phyloP scores from a whole-genome alignment of 2,888 invertebrate species.

The Torymus texanus region DNA sequence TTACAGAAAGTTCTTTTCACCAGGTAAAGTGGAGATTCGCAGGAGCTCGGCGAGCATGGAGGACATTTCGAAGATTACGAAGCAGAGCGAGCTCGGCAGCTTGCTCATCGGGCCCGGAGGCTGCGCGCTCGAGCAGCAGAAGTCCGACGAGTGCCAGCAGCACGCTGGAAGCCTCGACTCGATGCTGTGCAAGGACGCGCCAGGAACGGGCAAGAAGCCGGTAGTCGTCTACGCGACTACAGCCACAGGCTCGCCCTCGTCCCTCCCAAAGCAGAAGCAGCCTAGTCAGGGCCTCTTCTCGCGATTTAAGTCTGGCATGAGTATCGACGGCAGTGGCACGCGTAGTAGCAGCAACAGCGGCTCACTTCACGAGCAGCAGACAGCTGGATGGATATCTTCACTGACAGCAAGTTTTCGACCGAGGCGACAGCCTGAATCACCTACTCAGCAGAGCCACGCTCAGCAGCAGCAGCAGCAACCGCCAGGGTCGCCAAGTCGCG shows the following conservation, averaged over 20 bases:
- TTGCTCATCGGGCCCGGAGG: slow-evolving; percentile 56
- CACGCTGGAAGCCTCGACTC: slow-evolving; percentile 72
- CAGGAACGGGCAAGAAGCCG: slow-evolving; percentile 52
- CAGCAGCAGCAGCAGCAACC: slow-evolving; percentile 10
- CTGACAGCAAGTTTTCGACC: slow-evolving; percentile 73
- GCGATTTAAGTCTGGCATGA: slow-evolving; percentile 72
- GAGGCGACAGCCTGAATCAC: slow-evolving; percentile 63
- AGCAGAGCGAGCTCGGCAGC: slow-evolving; percentile 66
- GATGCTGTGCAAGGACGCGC: slow-evolving; percentile 70
- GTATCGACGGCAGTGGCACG: slow-evolving; percentile 69
- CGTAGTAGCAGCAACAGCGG: slow-evolving; percentile 71
- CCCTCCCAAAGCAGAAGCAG: slow-evolving; percentile 64
- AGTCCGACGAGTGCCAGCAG: slow-evolving; percentile 66
- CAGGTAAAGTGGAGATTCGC: slow-evolving; percentile 70
- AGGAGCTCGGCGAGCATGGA: slow-evolving; percentile 74
- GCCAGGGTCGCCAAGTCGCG: slow-evolving; percentile 65
- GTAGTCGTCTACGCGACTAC: slow-evolving; percentile 51
- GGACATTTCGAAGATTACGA: slow-evolving; percentile 73
- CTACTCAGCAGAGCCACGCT: background rate
- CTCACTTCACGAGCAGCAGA: slow-evolving; percentile 68
- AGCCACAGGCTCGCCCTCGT: slow-evolving; percentile 61
- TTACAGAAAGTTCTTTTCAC: slow-evolving; percentile 45
- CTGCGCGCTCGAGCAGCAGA: slow-evolving; percentile 67
- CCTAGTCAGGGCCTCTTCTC: slow-evolving; percentile 70
- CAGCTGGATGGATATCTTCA: slow-evolving; percentile 72